Conservation (phyloP, 2,113 vertebrate species). For the Pomatostomus ruficeps region DNA sequence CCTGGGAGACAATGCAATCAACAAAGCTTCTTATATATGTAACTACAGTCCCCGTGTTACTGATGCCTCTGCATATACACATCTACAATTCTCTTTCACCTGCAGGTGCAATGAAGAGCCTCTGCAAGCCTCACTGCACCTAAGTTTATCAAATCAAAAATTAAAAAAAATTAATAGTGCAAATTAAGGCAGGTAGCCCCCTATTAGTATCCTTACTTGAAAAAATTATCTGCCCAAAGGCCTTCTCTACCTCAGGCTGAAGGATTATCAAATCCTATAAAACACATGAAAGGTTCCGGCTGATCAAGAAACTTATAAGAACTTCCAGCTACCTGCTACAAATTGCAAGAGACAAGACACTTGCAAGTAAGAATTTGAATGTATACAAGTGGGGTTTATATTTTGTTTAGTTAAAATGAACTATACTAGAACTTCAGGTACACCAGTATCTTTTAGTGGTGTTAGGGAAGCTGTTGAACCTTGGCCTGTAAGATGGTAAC, state of each 20-base stretch:
- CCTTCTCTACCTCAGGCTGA: neutral
- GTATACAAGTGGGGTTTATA: neutral
- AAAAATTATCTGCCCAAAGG: neutral
- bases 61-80: accelerated
- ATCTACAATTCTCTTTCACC: neutral
- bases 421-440: neutral
- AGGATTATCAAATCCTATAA: neutral
- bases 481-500: neutral
- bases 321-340: neutral
- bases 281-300: neutral
- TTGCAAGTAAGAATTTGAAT: neutral
- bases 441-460: neutral
- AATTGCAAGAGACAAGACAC: neutral
- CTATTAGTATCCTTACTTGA: neutral
- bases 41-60: accelerated
- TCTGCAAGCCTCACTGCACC: neutral
- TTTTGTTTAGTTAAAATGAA: neutral
- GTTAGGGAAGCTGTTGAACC: neutral
- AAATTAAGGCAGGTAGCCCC: neutral
- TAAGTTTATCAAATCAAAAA: neutral
- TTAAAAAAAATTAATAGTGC: neutral
- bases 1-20: accelerated
- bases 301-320: neutral
- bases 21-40: accelerated
- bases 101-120: neutral